Evolutionary conservation across 2,888 invertebrate species (phyloP).

Genomic region (Geotrupes spiniger): DNA sequence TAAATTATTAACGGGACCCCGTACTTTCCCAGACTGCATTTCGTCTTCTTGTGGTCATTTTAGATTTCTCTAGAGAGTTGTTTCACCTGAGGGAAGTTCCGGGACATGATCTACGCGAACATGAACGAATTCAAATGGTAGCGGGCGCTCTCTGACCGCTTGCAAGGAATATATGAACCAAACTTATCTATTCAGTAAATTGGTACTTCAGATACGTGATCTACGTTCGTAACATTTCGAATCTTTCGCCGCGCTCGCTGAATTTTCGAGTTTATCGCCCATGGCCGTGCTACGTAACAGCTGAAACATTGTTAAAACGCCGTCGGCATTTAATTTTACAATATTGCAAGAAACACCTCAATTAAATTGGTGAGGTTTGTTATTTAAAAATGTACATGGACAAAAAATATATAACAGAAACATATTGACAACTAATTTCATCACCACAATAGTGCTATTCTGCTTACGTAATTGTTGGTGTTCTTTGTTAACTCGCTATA

Average conservation of each 20-base stretch:
- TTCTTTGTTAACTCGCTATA: no score
- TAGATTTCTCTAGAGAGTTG: constrained; percentile 28
- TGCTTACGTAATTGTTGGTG: no score
- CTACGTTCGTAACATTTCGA: constrained; percentile 28
- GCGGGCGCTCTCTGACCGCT: constrained; percentile 23
- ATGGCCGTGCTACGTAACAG: not conserved
- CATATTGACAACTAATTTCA: no score
- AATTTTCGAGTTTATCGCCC: constrained; percentile 24
- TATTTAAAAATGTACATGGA: no score
- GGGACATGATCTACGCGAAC: constrained; percentile 41
- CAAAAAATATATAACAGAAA: no score
- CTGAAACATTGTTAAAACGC: constrained; percentile 5
- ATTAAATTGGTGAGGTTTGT: no score
- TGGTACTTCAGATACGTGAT: constrained; percentile 36
- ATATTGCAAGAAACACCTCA: no score
- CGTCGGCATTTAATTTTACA: constrained; percentile 7
- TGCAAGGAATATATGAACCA: constrained; percentile 17
- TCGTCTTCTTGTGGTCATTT: constrained; percentile 27
- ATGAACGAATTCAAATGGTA: constrained; percentile 40
- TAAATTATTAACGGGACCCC: constrained; percentile 3
- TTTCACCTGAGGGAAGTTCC: constrained; percentile 28
- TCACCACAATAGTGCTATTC: no score
- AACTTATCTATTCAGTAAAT: constrained; percentile 36
- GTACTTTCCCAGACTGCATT: constrained; percentile 22
- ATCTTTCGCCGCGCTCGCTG: constrained; percentile 24